Percentiles rank a stretch among this genome's conserved stretches.
Conservation (phyloP, 1,140 invertebrate genomes). For the Leptonema lineaticorne region DNA sequence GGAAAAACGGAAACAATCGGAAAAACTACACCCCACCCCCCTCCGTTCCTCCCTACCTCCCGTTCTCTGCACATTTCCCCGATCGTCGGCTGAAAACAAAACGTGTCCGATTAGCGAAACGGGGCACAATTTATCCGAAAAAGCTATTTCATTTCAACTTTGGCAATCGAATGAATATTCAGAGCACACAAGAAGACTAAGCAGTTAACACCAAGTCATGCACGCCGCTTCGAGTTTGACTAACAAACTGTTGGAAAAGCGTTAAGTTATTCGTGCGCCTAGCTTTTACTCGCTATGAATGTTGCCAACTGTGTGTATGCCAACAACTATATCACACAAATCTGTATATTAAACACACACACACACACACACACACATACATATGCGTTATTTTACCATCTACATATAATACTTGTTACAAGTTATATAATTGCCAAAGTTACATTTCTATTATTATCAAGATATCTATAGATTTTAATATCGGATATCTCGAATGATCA, state of each 20-base stretch:
- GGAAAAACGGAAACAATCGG: too few species aligned
- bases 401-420: background rate
- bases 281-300: background rate
- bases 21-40: too few species aligned
- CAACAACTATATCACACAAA: too few species aligned
- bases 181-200: conserved; percentile 15
- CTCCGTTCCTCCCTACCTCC: too few species aligned
- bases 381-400: background rate
- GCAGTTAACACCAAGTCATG: conserved; percentile 7
- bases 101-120: too few species aligned
- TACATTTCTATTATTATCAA: too few species aligned
- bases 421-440: too few species aligned
- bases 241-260: conserved; percentile 22
- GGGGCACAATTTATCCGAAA: background rate
- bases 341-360: too few species aligned
- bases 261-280: conserved; percentile 18
- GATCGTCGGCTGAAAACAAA: too few species aligned
- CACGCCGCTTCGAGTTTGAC: conserved; percentile 4
- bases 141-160: background rate
- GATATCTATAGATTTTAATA: too few species aligned
- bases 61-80: too few species aligned
- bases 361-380: background rate
- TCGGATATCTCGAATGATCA: too few species aligned
- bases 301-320: conserved; percentile 14
- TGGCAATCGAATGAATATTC: conserved; percentile 8